Percentiles rank a stretch among this genome's conserved stretches.
Conservation (phyloP, 2,797 vertebrate genomes). For the Onychomys torridus region DNA sequence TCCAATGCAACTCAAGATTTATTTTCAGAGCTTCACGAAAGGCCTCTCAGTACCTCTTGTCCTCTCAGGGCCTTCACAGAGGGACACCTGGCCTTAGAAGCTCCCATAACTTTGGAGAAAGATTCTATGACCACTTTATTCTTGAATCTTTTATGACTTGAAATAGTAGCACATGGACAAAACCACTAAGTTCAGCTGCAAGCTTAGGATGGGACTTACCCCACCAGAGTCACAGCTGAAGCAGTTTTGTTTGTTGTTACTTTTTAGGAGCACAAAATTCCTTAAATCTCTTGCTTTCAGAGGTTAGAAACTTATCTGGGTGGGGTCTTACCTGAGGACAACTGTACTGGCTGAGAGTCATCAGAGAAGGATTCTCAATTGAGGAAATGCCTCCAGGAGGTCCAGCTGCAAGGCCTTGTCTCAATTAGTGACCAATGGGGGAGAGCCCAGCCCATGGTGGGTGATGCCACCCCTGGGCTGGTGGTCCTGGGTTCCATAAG, state of each 20-base stretch:
- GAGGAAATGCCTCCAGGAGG: not conserved
- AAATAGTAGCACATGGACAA: not conserved
- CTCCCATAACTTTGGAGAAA: not conserved
- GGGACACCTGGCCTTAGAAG: not conserved
- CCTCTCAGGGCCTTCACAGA: too few relatives aligned
- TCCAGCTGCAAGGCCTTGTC: not conserved
- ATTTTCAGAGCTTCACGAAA: not conserved
- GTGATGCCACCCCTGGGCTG: not conserved
- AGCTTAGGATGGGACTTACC: not conserved
- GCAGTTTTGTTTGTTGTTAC: not conserved
- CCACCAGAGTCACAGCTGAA: not conserved
- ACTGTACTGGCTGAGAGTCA: not conserved
- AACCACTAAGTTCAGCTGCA: not conserved
- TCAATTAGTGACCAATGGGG: not conserved
- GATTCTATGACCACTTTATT: not conserved
- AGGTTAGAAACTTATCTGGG: not conserved
- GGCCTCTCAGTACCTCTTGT: not conserved
- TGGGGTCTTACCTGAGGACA: not conserved
- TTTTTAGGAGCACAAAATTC: not conserved
- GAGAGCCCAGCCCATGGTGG: not conserved
- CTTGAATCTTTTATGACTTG: not conserved
- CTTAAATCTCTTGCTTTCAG: not conserved
- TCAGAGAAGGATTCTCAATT: not conserved
- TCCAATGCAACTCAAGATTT: not conserved
- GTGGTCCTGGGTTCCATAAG: not conserved